phyloP scores from a whole-genome alignment of 2,797 vertebrate species.

The Tadarida brasiliensis region DNA sequence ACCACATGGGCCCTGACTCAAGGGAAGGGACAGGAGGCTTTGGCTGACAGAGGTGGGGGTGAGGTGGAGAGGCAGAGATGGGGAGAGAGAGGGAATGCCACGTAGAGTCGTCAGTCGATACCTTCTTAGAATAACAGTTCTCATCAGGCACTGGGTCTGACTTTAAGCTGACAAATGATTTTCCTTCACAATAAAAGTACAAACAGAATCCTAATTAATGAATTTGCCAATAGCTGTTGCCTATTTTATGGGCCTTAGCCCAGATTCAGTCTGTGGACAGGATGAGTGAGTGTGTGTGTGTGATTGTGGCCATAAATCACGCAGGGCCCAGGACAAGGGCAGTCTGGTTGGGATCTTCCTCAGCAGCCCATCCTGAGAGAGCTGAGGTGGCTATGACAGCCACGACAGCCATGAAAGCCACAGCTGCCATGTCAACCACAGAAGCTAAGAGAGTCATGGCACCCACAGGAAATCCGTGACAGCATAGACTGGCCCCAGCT shows the following conservation, averaged over 20 bases:
- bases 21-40: not conserved
- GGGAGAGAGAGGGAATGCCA: not conserved
- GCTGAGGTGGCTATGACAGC: not conserved
- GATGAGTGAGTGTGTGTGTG: slow-evolving; percentile 75
- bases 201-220: slow-evolving; percentile 85
- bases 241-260: slow-evolving; percentile 82
- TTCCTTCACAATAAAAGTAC: slow-evolving; percentile 85
- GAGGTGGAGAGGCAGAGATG: not conserved
- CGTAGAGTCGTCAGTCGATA: slow-evolving; percentile 61
- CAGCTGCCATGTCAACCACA: not conserved
- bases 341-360: slow-evolving; percentile 65
- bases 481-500: not conserved
- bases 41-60: not conserved
- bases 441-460: not conserved
- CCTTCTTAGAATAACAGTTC: slow-evolving; percentile 81
- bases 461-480: not conserved
- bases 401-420: not conserved
- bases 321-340: slow-evolving; percentile 61
- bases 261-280: slow-evolving; percentile 79
- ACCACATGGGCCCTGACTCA: not conserved
- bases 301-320: slow-evolving; percentile 74
- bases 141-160: slow-evolving; percentile 80
- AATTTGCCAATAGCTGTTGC: slow-evolving; percentile 84
- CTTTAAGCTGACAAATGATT: slow-evolving; percentile 85
- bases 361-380: slow-evolving; percentile 50